Base-by-base conservation (phyloP, 2,113 vertebrate species). In the Poeciliopsis turrubarensis region DNA sequence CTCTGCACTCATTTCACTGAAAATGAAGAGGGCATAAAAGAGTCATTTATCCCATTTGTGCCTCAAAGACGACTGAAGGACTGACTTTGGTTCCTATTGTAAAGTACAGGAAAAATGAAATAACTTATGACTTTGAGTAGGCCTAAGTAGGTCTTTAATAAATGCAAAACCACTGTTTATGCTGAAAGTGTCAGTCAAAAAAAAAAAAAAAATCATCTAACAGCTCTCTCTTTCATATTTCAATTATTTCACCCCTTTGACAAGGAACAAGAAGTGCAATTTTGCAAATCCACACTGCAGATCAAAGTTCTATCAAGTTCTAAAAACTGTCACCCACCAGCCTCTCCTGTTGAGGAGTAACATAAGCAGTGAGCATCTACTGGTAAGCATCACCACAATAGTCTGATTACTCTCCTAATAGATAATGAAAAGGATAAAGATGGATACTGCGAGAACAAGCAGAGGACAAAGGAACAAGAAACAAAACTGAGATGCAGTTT, bases 251-350 rank as follows among this genome's bases (percentile, higher is more conserved):
- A 73, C 68, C 62, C 25, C 70, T 70, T 78, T 64, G 25, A 87
- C 82, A 75, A 80, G 76, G 64, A 87, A 65, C 86, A 74, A 62
- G 70, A 82, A 88, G 84, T 87, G 84, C 71, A 87, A 84, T 90
- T 92, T 87, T 89, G 91, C 89, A 92, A 92, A 91, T 85, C 87
- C 61, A 32, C 72, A 83, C 80, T 75, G 69, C 39, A 84, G 90
- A 93, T 94, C 90, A 92, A 94, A 93, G 91, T 73, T 70, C 72
- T 83, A 84, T 85, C 84, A 85, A 83, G 83, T 92, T 90, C 87
- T 92, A 92, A 93, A 92, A 83, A 86, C 82, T 89, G 89, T 88
- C 85, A 89, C 83, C 90, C 86, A 87, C 88, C 82, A 86, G 70
- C 85, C 73, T 89, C 84, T 86, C 73, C 78, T 71, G 79, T 78